Conservation (phyloP, 2,797 vertebrate genomes). For the Cheirogaleus major region DNA sequence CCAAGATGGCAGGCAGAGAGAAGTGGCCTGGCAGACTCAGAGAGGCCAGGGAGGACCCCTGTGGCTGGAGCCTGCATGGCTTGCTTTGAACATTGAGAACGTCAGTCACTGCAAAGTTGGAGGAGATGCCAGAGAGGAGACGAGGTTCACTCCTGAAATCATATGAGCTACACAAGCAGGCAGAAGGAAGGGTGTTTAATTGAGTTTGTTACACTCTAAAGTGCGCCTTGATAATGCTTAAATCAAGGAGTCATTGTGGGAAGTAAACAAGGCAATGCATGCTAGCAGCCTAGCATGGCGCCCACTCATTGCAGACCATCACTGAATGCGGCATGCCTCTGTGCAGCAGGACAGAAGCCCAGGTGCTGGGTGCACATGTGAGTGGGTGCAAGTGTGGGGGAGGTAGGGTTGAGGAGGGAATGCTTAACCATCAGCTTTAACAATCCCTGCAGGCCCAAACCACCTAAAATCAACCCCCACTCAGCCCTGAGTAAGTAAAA, state of each 20-base stretch:
- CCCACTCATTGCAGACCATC: neutral
- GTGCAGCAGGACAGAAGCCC: too few species aligned
- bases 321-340: neutral
- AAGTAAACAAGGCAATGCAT: neutral
- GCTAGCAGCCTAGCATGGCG: neutral
- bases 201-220: neutral
- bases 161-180: neutral
- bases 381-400: too few species aligned
- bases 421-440: neutral
- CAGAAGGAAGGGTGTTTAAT: neutral
- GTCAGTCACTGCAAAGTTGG: neutral
- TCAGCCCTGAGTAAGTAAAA: neutral
- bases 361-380: accelerated
- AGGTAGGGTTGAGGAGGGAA: neutral
- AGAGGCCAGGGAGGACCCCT: neutral
- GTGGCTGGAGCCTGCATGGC: neutral
- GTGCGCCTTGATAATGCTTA: neutral
- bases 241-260: neutral
- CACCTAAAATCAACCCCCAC: neutral
- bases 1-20: neutral
- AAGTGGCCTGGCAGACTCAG: neutral
- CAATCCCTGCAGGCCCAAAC: neutral
- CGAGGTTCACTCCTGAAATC: neutral
- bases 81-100: neutral
- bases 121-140: neutral